A percentile compares a stretch with the other conserved stretches of the same genome.
Evolutionary conservation across 2,888 invertebrate genomes (phyloP).

Genomic region (Exephanes ischioxanthus): DNA sequence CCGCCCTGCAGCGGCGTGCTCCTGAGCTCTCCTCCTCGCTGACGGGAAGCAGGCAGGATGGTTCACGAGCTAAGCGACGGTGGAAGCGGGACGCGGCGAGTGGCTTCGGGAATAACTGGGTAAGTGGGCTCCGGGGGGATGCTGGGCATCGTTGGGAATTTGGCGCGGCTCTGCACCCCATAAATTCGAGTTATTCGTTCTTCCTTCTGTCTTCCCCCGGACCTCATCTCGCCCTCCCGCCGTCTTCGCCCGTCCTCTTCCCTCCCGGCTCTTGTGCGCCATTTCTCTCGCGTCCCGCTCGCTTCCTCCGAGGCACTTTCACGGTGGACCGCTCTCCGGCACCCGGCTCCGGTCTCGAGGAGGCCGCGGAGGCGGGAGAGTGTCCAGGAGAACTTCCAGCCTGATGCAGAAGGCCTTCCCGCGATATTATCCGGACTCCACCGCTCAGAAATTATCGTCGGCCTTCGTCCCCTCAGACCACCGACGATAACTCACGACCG

Average conservation of each 20-base stretch:
- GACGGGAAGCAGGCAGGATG: slow-evolving; percentile 69
- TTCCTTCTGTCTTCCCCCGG: slow-evolving; percentile 67
- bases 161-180: slow-evolving; percentile 81
- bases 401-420: slow-evolving; percentile 38
- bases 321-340: slow-evolving; percentile 44
- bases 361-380: background rate
- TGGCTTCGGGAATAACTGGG: slow-evolving; percentile 77
- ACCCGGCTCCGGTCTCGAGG: slow-evolving; percentile 20
- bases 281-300: slow-evolving; percentile 40
- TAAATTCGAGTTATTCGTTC: slow-evolving; percentile 83
- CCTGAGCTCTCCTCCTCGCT: slow-evolving; percentile 43
- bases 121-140: slow-evolving; percentile 82
- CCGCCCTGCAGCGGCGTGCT: slow-evolving; percentile 68
- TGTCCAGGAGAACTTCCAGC: slow-evolving; percentile 34
- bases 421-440: slow-evolving; percentile 46
- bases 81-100: slow-evolving; percentile 43
- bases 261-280: slow-evolving; percentile 62
- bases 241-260: slow-evolving; percentile 54
- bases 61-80: slow-evolving; percentile 68
- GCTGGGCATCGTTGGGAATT: slow-evolving; percentile 79
- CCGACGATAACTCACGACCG: slow-evolving; percentile 11
- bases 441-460: slow-evolving; percentile 48
- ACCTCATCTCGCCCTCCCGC: slow-evolving; percentile 6
- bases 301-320: slow-evolving; percentile 51
- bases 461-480: slow-evolving; percentile 8